Evolutionary conservation across 2,888 invertebrate species (phyloP).

Genomic region (Acanthosepion pharaonis): DNA sequence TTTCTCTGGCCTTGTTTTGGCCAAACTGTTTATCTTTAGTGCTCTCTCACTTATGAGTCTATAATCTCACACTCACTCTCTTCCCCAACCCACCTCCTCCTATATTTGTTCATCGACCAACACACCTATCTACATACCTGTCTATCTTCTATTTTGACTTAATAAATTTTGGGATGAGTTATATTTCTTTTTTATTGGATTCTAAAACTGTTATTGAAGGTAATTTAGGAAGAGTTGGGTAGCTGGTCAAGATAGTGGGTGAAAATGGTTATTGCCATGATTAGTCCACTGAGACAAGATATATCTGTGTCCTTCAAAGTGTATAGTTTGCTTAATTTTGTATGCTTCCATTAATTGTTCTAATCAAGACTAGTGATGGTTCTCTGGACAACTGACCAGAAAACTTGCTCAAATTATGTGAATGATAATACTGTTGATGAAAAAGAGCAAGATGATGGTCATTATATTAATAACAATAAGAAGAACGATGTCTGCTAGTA

Average conservation of each 20-base stretch:
- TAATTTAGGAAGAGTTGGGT: neutral
- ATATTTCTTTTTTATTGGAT: slow-evolving; percentile 9
- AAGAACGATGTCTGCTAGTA: too few species aligned
- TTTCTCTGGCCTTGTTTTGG: neutral
- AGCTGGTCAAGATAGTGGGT: neutral
- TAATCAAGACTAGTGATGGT: neutral
- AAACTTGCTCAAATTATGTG: neutral
- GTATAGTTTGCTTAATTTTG: neutral
- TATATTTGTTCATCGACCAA: neutral
- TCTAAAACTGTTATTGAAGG: neutral
- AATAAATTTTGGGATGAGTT: neutral
- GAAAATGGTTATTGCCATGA: neutral
- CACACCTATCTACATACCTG: slow-evolving; percentile 33
- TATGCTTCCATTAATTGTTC: neutral
- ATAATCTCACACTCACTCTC: neutral
- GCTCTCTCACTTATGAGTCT: neutral
- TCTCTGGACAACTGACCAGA: neutral
- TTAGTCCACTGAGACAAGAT: neutral
- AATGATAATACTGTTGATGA: neutral
- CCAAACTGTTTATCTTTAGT: neutral
- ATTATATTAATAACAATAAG: too few species aligned
- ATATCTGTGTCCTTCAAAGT: slow-evolving; percentile 20
- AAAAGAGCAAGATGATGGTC: too few species aligned
- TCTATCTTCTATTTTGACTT: neutral
- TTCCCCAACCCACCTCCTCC: neutral